Percentiles rank a stretch among this genome's conserved stretches.
Conservation (phyloP, 2,888 invertebrate genomes). For the Prenolepis imparis region DNA sequence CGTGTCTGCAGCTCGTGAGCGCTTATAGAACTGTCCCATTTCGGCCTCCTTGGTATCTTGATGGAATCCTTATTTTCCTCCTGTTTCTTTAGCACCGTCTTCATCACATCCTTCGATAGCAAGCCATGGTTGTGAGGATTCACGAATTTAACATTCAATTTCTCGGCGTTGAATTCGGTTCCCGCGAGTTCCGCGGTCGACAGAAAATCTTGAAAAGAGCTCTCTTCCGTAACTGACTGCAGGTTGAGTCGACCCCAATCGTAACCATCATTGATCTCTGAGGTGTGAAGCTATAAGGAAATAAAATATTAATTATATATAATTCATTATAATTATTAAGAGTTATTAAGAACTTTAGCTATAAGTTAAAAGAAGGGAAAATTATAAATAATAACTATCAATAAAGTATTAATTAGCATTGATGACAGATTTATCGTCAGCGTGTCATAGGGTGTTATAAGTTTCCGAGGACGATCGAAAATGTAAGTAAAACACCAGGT, state of each 20-base stretch:
- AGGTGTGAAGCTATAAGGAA: constrained; percentile 91
- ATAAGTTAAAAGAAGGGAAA: background rate
- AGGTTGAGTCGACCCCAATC: constrained; percentile 96
- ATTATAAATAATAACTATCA: background rate
- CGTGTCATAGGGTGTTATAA: too few species aligned
- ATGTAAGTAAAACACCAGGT: background rate
- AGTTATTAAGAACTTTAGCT: background rate
- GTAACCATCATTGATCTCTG: constrained; percentile 95
- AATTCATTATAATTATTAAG: too few species aligned
- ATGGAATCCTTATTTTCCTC: constrained; percentile 89
- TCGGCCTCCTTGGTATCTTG: constrained; percentile 95
- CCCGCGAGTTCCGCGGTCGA: constrained; percentile 98
- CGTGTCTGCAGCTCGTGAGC: constrained; percentile 92
- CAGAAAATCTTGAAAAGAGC: constrained; percentile 98
- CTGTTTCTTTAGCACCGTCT: constrained; percentile 87
- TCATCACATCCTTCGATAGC: constrained; percentile 88
- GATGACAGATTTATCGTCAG: background rate
- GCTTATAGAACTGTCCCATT: constrained; percentile 92
- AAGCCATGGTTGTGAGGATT: constrained; percentile 89
- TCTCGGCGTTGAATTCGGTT: constrained; percentile 97
- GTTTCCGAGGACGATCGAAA: background rate
- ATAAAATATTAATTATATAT: background rate
- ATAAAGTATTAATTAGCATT: background rate
- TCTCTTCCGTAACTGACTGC: constrained; percentile 97
- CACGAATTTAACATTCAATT: constrained; percentile 93